Evolutionary conservation across 2,888 invertebrate genomes (phyloP), one percentile per base, ranked within the genome.

Genomic region (Habrosyne pyritoides): DNA sequence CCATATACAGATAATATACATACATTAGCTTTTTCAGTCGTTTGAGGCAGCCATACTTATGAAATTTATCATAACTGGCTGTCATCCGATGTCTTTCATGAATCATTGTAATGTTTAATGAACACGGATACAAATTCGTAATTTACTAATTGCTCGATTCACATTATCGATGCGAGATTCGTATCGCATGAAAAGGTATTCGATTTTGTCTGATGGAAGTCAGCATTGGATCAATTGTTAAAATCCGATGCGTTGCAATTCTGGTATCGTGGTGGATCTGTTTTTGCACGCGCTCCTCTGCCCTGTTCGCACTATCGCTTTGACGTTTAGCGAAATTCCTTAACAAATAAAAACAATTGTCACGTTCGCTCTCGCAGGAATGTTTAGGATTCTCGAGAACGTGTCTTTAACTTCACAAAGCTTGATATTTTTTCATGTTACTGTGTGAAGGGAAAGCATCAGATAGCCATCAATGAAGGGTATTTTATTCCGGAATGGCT

Each of bases 201-300:
- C 67, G 73, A 78, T 75, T 58, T 63, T 64, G 56, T 59, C 56
- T 60, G 67, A 69, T 73, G 68, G 61, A 69, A 66, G 61, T 62
- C 60, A 54, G 54, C 24, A 57, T 57, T 51, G 62, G 56, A 63
- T 66, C 62, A 60, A 33, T 57, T 56, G 61, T 53, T 61, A 54
- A 61, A 63, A 59, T 62, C 60, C 64, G 57, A 61, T 63, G 66
- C 64, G 67, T 67, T 64, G 67, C 59, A 61, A 57, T 60, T 59
- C 63, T 60, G 62, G 64, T 67, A 63, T 69, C 64, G 63, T 60
- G 68, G 74, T 68, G 68, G 67, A 66, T 60, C 60, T 58, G 80
- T 91, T 91, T 91, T 91, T 91, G 81, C 74, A 67, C 84, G 86
- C 89, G 73, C 79, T 82, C 87, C 83, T 64, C 59, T 67, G 67